Conservation (phyloP, 2,888 invertebrate species). For the Silvanus unidentatus region DNA sequence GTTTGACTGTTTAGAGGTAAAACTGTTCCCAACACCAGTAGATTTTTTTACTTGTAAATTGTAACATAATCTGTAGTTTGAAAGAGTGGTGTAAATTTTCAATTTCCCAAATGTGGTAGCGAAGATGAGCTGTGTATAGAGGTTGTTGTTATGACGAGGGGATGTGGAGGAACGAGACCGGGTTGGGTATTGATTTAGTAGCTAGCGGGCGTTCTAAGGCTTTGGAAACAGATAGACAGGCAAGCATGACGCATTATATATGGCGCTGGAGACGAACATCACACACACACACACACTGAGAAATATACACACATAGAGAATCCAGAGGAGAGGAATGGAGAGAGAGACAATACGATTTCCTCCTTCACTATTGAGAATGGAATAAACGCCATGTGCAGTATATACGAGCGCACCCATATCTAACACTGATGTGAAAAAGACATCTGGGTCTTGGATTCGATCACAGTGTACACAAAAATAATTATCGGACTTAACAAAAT, state of each 20-base stretch:
- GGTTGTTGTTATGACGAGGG: slow-evolving; percentile 29
- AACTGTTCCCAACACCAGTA: too few relatives aligned
- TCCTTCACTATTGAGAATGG: slow-evolving; percentile 24
- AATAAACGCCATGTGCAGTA: slow-evolving; percentile 8
- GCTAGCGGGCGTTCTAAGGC: slow-evolving; percentile 46
- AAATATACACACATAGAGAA: not conserved
- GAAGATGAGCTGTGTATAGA: slow-evolving; percentile 31
- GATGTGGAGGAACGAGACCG: slow-evolving; percentile 28
- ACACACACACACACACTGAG: not conserved
- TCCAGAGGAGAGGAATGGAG: slow-evolving; percentile 42
- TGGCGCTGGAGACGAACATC: slow-evolving; percentile 46
- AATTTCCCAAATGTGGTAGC: slow-evolving; percentile 33
- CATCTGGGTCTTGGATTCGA: slow-evolving; percentile 40
- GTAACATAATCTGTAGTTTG: slow-evolving; percentile 13
- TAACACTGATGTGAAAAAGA: slow-evolving; percentile 45
- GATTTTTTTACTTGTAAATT: slow-evolving; percentile 7
- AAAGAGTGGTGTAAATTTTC: slow-evolving; percentile 31
- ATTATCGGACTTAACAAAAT: slow-evolving; percentile 23
- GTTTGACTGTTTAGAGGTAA: too few relatives aligned
- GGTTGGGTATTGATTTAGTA: slow-evolving; percentile 47
- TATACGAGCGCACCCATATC: slow-evolving; percentile 12
- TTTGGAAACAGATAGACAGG: slow-evolving; percentile 47
- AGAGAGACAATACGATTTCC: slow-evolving; percentile 27
- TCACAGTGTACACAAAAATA: slow-evolving; percentile 31
- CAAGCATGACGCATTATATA: slow-evolving; percentile 49